These are phyloP conservation scores for Micronycteris hirsuta DNA, from an alignment of 2,113 vertebrate species.

Conservation along the genomic window DNA sequence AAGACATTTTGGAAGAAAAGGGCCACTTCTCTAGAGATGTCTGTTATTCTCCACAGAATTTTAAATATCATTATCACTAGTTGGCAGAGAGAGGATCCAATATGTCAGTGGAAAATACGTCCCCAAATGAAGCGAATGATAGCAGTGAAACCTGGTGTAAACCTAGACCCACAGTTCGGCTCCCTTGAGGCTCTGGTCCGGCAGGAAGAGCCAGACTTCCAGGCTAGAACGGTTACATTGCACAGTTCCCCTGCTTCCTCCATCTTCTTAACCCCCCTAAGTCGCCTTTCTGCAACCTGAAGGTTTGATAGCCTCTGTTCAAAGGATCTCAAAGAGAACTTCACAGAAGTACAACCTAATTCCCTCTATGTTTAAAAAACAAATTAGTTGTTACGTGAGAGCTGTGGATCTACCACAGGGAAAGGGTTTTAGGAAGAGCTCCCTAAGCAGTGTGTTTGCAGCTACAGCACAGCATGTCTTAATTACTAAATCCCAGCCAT, in stretches of 20 bases:
- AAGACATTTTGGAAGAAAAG: conserved; percentile 20
- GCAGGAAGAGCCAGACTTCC: background rate
- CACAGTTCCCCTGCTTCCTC: background rate
- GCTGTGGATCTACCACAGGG: background rate
- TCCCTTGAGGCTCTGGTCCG: background rate
- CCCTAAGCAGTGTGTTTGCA: background rate
- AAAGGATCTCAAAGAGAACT: background rate
- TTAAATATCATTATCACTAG: conserved; percentile 38
- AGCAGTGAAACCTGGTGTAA: background rate
- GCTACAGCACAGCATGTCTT: background rate
- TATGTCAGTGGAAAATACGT: conserved; percentile 35
- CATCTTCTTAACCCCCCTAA: background rate
- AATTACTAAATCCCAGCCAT: background rate
- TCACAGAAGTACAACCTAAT: background rate
- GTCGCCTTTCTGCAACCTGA: background rate
- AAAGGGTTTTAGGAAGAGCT: background rate
- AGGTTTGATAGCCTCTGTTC: background rate
- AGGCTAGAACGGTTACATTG: background rate
- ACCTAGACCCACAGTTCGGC: background rate
- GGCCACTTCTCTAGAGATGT: conserved; percentile 33
- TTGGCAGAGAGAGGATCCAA: conserved; percentile 49
- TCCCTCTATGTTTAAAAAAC: background rate
- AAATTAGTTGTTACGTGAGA: background rate
- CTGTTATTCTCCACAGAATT: conserved; percentile 31
- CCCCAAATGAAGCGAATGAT: conserved; percentile 38